These are phyloP conservation scores for Melanerpes formicivorus DNA, from an alignment of 2,113 vertebrate species.

Conservation along the genomic window DNA sequence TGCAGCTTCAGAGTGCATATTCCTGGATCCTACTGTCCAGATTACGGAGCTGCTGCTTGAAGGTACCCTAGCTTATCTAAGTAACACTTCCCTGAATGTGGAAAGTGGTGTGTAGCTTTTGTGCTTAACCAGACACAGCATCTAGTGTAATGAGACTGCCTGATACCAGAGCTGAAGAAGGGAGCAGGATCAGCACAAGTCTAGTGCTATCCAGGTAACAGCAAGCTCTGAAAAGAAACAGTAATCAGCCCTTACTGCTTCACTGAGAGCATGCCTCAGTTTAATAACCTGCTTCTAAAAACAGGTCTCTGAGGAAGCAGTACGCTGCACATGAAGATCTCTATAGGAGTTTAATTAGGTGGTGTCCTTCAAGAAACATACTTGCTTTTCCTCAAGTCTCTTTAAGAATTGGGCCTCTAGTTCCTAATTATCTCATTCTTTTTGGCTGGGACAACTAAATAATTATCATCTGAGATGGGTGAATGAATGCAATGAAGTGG, in stretches of 20 bases:
- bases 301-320: not conserved
- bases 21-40: not conserved
- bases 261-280: not conserved
- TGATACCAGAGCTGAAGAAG: not conserved
- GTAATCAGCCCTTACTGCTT: not conserved
- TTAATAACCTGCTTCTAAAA: constrained; percentile 7
- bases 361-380: not conserved
- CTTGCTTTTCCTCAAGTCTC: not conserved
- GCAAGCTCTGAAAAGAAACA: not conserved
- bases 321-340: not conserved
- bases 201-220: not conserved
- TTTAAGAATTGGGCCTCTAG: not conserved
- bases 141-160: not conserved
- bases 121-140: not conserved
- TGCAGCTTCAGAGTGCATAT: not conserved
- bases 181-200: not conserved
- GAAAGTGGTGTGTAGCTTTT: not conserved
- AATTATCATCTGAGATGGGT: not conserved
- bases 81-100: not conserved
- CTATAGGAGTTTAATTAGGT: constrained; percentile 19
- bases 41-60: not conserved
- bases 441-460: not conserved
- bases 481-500: not conserved
- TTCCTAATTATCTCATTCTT: constrained; percentile 12
- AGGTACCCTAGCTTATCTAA: not conserved